Conservation (phyloP, 1,140 invertebrate genomes). For the Melipona quadrifasciata region DNA sequence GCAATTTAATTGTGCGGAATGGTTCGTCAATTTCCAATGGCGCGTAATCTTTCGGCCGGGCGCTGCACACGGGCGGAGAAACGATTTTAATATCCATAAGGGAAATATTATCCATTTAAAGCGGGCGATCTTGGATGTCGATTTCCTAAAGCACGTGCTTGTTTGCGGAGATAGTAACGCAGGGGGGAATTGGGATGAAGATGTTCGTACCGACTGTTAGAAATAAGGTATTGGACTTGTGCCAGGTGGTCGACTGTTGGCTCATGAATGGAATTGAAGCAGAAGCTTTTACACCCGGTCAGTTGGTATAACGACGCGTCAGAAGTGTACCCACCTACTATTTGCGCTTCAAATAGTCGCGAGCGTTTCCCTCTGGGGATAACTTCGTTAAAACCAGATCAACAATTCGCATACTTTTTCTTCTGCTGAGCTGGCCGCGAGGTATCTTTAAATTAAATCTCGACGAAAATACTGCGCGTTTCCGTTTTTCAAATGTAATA, state of each 20-base stretch:
- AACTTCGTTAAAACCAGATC: constrained; percentile 31
- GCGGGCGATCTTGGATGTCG: background rate
- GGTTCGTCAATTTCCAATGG: background rate
- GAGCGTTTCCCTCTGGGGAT: background rate
- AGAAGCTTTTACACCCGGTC: constrained; percentile 47
- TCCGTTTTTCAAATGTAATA: too few relatives aligned
- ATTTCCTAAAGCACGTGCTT: background rate
- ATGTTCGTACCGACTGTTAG: constrained; percentile 45
- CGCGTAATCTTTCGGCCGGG: background rate
- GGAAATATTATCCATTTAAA: background rate
- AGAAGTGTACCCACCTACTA: constrained; percentile 1
- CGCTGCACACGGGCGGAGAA: background rate
- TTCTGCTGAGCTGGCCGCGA: too few relatives aligned
- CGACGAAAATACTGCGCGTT: background rate
- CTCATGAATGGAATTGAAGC: constrained; percentile 68
- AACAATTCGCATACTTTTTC: background rate
- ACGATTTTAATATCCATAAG: background rate
- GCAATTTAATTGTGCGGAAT: background rate
- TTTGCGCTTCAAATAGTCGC: constrained; percentile 20
- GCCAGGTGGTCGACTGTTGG: constrained; percentile 65
- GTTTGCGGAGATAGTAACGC: background rate
- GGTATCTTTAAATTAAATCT: too few relatives aligned
- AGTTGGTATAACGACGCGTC: constrained; percentile 37
- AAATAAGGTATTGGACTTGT: constrained; percentile 67
- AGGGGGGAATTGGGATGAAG: constrained; percentile 20